These are phyloP conservation scores for Perodicticus potto DNA, from an alignment of 2,797 vertebrate species.

Conservation along the genomic window DNA sequence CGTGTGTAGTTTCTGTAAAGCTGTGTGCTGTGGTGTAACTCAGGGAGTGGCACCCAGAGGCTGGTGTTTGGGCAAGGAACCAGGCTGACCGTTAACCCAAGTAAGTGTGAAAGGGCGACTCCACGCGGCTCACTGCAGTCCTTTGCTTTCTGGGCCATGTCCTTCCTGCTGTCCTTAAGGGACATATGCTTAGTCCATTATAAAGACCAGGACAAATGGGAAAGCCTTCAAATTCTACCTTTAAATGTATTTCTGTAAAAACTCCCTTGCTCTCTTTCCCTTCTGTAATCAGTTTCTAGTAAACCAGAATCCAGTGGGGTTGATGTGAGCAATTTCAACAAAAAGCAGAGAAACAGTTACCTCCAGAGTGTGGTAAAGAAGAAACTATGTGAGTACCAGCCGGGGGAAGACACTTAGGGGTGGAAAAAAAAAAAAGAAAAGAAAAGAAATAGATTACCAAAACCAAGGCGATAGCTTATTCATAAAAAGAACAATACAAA, in stretches of 20 bases:
- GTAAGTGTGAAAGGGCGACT: neutral
- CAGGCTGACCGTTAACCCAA: slow-evolving; percentile 37
- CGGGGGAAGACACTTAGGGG: neutral
- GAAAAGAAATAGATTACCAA: neutral
- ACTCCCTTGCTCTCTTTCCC: neutral
- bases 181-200: neutral
- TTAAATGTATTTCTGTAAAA: neutral
- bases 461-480: neutral
- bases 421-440: neutral
- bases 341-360: slow-evolving; percentile 52
- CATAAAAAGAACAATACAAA: slow-evolving; percentile 10
- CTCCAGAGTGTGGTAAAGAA: slow-evolving; percentile 40
- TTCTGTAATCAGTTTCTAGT: slow-evolving; percentile 39
- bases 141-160: neutral
- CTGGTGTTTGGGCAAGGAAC: slow-evolving; percentile 57
- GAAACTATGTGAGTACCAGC: slow-evolving; percentile 26
- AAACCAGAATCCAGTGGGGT: slow-evolving; percentile 40
- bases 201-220: neutral
- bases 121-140: rapidly evolving
- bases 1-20: slow-evolving; percentile 51
- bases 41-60: rapidly evolving
- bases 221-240: neutral
- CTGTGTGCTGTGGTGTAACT: neutral
- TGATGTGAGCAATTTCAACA: slow-evolving; percentile 41
- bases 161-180: neutral